phyloP scores from a whole-genome alignment of 2,113 vertebrate species.

The Pogonocichla stellata region DNA sequence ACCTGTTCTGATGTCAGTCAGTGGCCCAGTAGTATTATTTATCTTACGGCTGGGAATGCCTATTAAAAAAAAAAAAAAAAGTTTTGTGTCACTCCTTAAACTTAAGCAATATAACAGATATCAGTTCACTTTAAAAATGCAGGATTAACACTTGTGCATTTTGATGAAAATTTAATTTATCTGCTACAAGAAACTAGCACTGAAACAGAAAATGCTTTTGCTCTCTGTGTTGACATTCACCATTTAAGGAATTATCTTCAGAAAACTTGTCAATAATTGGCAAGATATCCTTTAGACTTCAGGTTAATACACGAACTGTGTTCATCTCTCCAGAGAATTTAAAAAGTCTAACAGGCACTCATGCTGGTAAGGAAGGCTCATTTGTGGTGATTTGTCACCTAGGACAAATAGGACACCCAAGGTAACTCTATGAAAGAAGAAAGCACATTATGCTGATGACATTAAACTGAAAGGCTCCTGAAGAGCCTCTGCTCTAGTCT shows the following conservation, averaged over 20 bases:
- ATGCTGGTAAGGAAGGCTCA: neutral
- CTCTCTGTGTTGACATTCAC: neutral
- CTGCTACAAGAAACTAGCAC: neutral
- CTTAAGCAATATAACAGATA: neutral
- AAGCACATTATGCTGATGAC: neutral
- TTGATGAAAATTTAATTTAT: neutral
- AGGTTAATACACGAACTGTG: neutral
- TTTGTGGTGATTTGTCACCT: neutral
- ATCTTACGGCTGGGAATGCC: constrained; percentile 87
- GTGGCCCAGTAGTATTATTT: constrained; percentile 60
- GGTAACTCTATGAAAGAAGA: neutral
- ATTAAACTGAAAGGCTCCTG: neutral
- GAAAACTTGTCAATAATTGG: neutral
- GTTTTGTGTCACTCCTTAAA: neutral
- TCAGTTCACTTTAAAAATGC: neutral
- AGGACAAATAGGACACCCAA: neutral
- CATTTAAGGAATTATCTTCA: neutral
- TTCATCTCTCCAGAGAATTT: neutral
- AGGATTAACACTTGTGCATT: neutral
- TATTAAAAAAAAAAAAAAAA: constrained; percentile 13
- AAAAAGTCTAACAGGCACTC: neutral
- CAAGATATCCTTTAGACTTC: neutral
- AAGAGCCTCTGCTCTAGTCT: neutral
- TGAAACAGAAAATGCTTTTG: neutral
- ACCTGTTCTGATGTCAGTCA: constrained; percentile 74